Evolutionary conservation across 2,888 invertebrate species (phyloP).

Genomic region (Orthosia cruda): DNA sequence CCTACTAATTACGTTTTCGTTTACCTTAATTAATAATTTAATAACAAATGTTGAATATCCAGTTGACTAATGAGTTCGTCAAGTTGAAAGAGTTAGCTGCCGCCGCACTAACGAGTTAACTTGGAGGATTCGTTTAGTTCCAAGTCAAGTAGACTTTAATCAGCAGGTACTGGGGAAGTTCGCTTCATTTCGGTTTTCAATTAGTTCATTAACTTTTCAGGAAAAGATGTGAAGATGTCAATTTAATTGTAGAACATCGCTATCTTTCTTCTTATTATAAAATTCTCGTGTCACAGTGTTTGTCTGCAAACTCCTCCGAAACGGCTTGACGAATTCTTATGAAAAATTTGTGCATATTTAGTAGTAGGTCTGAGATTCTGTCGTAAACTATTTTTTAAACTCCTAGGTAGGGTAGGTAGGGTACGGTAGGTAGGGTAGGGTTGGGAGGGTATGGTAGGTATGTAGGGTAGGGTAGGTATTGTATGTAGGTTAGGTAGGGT

Average conservation of each 20-base stretch:
- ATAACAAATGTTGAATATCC: constrained; percentile 20
- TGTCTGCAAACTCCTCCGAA: too few species aligned
- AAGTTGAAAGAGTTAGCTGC: constrained; percentile 54
- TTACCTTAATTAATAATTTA: constrained; percentile 19
- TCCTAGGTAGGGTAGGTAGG: too few species aligned
- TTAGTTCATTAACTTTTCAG: constrained; percentile 26
- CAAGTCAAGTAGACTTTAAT: constrained; percentile 52
- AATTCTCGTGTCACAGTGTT: too few species aligned
- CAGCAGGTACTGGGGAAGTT: constrained; percentile 37
- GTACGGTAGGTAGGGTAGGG: too few species aligned
- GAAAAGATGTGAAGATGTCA: background rate
- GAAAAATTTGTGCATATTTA: too few species aligned
- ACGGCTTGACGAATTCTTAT: too few species aligned
- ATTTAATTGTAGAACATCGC: background rate
- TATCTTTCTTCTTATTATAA: too few species aligned
- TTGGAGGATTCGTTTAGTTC: constrained; percentile 57
- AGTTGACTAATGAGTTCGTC: constrained; percentile 47
- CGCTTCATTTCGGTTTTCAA: constrained; percentile 53
- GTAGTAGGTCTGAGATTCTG: too few species aligned
- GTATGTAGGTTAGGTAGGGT: too few species aligned
- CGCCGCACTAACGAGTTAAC: constrained; percentile 63
- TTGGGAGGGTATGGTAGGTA: too few species aligned
- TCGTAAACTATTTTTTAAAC: too few species aligned
- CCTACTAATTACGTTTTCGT: constrained; percentile 4
- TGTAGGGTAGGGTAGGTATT: too few species aligned